Evolutionary conservation across 1,140 invertebrate species (phyloP).

Genomic region (Cepaea nemoralis): DNA sequence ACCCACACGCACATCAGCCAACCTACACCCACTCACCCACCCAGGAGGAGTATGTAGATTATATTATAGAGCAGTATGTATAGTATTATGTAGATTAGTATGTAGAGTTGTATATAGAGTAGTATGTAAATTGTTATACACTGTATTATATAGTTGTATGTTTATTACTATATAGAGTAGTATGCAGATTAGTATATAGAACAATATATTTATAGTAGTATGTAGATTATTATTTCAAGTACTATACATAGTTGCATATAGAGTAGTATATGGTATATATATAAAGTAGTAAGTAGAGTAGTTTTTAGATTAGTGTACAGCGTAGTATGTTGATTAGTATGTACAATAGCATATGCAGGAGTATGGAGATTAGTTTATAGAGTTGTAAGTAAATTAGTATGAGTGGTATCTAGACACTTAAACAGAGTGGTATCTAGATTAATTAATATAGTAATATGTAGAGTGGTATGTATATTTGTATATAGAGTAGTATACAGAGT

Average conservation of each 20-base stretch:
- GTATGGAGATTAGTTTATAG: neutral
- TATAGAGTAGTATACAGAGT: too few relatives aligned
- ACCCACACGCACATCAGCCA: too few relatives aligned
- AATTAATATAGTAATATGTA: constrained; percentile 3
- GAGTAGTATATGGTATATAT: neutral
- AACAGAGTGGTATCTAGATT: neutral
- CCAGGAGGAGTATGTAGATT: neutral
- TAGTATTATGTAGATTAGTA: neutral
- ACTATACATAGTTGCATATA: neutral
- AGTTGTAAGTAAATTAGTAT: neutral
- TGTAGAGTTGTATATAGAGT: neutral
- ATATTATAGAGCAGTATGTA: neutral
- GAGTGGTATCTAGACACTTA: neutral
- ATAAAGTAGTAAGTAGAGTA: neutral
- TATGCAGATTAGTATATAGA: too few relatives aligned
- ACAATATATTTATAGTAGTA: neutral
- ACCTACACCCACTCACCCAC: too few relatives aligned
- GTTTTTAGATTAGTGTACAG: neutral
- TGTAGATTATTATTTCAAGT: neutral
- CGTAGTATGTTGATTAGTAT: neutral
- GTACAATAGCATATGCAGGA: neutral
- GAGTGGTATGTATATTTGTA: neutral
- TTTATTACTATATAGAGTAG: neutral
- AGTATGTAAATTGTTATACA: neutral
- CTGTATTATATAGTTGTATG: neutral